Evolutionary conservation across 2,888 invertebrate genomes (phyloP), one percentile per base, ranked within the genome.

Genomic region (Zygogramma bicolorata): DNA sequence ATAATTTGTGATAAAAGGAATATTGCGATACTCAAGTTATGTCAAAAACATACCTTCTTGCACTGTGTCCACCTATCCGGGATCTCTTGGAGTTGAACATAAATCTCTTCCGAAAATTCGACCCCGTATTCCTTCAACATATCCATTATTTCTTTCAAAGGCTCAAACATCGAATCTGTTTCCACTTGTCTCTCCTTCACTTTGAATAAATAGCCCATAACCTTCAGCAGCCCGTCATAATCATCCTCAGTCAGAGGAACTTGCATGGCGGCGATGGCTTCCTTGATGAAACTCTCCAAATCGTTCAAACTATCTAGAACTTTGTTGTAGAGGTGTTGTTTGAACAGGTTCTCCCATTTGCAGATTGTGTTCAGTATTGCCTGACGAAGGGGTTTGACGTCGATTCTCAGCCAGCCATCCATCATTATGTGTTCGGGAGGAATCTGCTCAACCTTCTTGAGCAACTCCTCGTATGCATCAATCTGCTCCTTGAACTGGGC

Each of bases 131-230:
- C 90, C 82, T 93, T 93, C 8, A 98, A 89, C 8, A 97, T 89
- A 73, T 96, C 93, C 61, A 97, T 95, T 53, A 95, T 95, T 79
- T 95, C 93, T 74, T 94, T 92, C 0, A 97, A 88, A 0, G 97
- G 97, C 31, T 95, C 95, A 85, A 98, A 98, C 95, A 97, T 96
- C 46, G 90, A 91, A 79, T 97, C 97, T 0, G 97, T 97, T 31
- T 91, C 89, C 42, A 90, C 88, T 78, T 94, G 94, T 15, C 93
- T 90, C 75, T 97, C 97, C 80, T 93, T 91, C n/a, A 94, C 92
- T 81, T 90, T 89, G 76, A 92, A 92, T 46, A 98, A 88, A 77
- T 95, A 93, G 10, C 93, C 92, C 92, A 98, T 96, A 46, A 97
- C 93, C 66, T 91, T 90, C 1, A 98, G 89, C 2, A 98, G 88